These are phyloP conservation scores for Polylopha cassiicola DNA, from an alignment of 2,888 invertebrate genomes.

Conservation along the genomic window DNA sequence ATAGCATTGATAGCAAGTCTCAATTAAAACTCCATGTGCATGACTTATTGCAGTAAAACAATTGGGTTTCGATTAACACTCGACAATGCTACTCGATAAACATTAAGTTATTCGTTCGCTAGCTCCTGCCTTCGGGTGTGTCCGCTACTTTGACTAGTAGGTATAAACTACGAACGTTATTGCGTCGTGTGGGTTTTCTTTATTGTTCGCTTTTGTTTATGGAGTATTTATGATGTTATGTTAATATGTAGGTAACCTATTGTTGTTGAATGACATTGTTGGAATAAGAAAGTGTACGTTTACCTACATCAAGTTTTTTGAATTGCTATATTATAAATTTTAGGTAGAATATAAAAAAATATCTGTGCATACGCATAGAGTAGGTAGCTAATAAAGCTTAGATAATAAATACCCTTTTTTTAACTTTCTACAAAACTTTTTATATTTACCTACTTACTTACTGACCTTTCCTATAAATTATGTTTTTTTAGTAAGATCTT, in stretches of 20 bases:
- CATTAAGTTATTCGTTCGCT: conserved; percentile 34
- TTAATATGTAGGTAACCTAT: not conserved
- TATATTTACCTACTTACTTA: too few species aligned
- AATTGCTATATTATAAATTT: too few species aligned
- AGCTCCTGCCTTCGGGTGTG: conserved; percentile 13
- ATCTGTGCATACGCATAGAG: too few species aligned
- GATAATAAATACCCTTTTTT: too few species aligned
- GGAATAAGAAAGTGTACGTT: too few species aligned
- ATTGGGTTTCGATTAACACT: conserved; percentile 72
- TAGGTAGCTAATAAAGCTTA: too few species aligned
- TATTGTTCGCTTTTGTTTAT: conserved; percentile 1
- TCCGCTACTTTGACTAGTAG: conserved; percentile 12
- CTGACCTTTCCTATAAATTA: too few species aligned
- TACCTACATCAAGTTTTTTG: too few species aligned
- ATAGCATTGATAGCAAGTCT: conserved; percentile 47
- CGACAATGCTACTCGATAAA: conserved; percentile 63
- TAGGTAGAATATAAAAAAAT: too few species aligned
- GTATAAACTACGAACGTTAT: not conserved
- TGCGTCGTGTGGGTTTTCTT: conserved; percentile 5
- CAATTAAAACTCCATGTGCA: conserved; percentile 61
- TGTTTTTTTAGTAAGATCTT: too few species aligned
- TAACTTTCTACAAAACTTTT: too few species aligned
- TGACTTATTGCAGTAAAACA: conserved; percentile 68
- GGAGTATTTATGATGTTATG: not conserved
- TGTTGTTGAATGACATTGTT: too few species aligned